Evolutionary conservation across 2,113 vertebrate genomes (phyloP), one percentile per base, ranked within the genome.

Genomic region (Peromyscus maniculatus): DNA sequence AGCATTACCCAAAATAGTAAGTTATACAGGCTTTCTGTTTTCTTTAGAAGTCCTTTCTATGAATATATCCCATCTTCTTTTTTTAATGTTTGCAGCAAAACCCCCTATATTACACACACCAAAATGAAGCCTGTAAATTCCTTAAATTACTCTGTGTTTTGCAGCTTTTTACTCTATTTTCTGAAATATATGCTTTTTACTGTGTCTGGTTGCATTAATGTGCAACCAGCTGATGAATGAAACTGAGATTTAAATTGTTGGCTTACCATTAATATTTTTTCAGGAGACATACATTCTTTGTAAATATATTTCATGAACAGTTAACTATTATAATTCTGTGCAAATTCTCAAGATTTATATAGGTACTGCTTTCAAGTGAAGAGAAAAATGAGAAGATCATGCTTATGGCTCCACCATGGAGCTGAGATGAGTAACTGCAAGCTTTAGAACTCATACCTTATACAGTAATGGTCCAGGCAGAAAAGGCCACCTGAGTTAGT

Each of bases 331-430:
- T 93, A 87, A 97, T 96, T 94, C 84, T 84, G 69, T 89, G 55
- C 52, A 71, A 92, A 62, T 64, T 97, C 49, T 95, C 33, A 87
- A 94, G 82, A 80, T 91, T 97, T 82, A 64, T 33, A 55, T 21
- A 87, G 46, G 86, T 92, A 49, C 89, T 83, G 74, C 49, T 98
- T 91, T 96, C 80, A 92, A 11, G 55, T 67, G 82, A 90, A 93
- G 95, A 97, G 8, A 83, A 92, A 64, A 98, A 87, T 95, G 33
- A 96, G 96, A 98, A 98, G 96, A 97, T 98, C 97, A 97, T 98
- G 98, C 98, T 96, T 99, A 98, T 98, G 98, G 98, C 99, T 99
- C 99, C 98, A 98, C 98, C 99, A 36, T 99, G 99, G 98, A 99
- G 98, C 97, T 98, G 97, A 94, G 93, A 97, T 96, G 83, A 98